These are phyloP conservation scores for Aphaenogaster floridana DNA, from an alignment of 1,140 invertebrate genomes.

Conservation along the genomic window DNA sequence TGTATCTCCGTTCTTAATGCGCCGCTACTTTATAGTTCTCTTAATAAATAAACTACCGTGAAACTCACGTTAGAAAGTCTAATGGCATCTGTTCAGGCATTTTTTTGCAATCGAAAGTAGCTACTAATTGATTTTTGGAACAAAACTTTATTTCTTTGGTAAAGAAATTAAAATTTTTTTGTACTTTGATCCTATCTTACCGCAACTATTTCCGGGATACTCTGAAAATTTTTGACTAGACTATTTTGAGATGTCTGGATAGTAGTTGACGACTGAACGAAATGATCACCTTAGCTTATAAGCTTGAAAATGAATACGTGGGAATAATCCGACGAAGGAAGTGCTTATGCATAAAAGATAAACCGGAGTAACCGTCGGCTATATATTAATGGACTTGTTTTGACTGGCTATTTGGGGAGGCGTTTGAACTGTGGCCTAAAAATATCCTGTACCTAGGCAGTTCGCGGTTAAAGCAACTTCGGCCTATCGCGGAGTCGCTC, in stretches of 20 bases:
- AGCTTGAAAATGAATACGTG: constrained; percentile 25
- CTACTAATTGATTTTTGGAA: background rate
- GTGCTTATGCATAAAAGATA: constrained; percentile 43
- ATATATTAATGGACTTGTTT: constrained; percentile 74
- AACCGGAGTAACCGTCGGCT: constrained; percentile 49
- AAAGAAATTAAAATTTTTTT: background rate
- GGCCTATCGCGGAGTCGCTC: constrained; percentile 15
- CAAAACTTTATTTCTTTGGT: background rate
- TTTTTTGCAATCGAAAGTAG: background rate
- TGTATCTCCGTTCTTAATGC: constrained; percentile 45
- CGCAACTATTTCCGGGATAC: background rate
- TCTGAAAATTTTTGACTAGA: background rate
- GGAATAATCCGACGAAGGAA: constrained; percentile 36
- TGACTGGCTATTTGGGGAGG: constrained; percentile 68
- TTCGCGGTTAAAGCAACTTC: constrained; percentile 52
- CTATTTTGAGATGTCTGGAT: background rate
- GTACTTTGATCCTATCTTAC: background rate
- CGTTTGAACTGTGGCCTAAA: constrained; percentile 66
- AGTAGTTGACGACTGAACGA: background rate
- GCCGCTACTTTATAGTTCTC: background rate
- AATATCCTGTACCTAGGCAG: constrained; percentile 63
- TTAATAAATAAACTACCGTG: constrained; percentile 43
- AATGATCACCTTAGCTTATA: constrained; percentile 9
- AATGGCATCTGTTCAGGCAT: background rate
- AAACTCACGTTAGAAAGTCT: background rate